Base-by-base conservation (phyloP, 2,797 vertebrate species). In the Coregonus suidteri region DNA sequence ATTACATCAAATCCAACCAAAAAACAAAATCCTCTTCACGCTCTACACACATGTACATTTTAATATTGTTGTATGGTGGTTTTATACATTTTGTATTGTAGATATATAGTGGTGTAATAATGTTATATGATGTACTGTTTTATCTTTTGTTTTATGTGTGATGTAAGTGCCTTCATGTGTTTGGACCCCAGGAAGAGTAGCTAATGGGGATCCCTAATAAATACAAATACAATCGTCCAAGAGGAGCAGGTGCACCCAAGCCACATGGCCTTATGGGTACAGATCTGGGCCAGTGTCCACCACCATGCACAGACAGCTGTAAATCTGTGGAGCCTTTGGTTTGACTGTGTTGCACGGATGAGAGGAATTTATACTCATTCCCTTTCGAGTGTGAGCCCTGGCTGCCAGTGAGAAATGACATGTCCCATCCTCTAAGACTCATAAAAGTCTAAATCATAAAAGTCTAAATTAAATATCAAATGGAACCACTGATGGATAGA, bases 401-500 rank as follows among this genome's bases (percentile, higher is more conserved):
- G 77, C 20, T 25, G 25, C 20, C 81, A 90, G 88, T 90, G 91
- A 90, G 88, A 93, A 92, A 93, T 91, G 91, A 92, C 92, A 93
- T 81, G 88, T 90, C 87, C 89, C 93, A 93, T 92, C 92, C 90
- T 94, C 90, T 92, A 91, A 94, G 90, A 89, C 91, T 93, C 93
- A 93, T 94, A 94, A 95, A 94, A 94, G 93, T 93, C 91, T 92
- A 93, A 95, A 94, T 93, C 93, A 93, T 94, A 95, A 95, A 94
- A 94, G 93, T 93, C 91, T 92, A 93, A 95, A 94, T 94, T 94
- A 94, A 94, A 95, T 94, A 94, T 93, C 91, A 94, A 93, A 95
- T 95, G 92, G 94, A 94, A 93, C 88, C 87, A 89, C 91, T 94
- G 93, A 94, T 94, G 93, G 93, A 94, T 94, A 86, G 90, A 91